A percentile compares a stretch with the other conserved stretches of the same genome.
phyloP scores from a whole-genome alignment of 92 coral and sea anemone species.

The Porites rus region DNA sequence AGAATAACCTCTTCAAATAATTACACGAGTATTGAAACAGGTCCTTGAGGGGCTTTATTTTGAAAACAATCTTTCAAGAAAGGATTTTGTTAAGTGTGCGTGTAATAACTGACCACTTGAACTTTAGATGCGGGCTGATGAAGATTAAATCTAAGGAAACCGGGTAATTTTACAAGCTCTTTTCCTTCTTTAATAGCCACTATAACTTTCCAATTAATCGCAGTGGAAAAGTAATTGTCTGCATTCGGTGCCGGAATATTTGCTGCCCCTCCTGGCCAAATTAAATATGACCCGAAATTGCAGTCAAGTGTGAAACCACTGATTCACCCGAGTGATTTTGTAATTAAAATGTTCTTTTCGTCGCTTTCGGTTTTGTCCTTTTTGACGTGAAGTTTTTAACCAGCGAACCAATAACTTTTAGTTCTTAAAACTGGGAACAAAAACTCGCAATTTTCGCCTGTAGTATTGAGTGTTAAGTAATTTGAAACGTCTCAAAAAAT shows the following conservation, averaged over 20 bases:
- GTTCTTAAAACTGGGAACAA: not conserved
- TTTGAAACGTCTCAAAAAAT: slow-evolving; percentile 10
- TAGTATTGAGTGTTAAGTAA: not conserved
- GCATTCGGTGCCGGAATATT: slow-evolving; percentile 25
- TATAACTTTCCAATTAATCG: slow-evolving; percentile 16
- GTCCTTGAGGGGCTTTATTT: slow-evolving; percentile 30
- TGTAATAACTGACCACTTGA: slow-evolving; percentile 19
- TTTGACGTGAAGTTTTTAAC: not conserved
- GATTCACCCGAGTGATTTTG: slow-evolving; percentile 43
- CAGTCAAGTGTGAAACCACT: slow-evolving; percentile 30
- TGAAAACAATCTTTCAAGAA: slow-evolving; percentile 35
- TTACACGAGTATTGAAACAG: slow-evolving; percentile 20
- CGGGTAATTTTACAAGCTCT: not conserved
- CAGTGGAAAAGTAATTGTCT: slow-evolving; percentile 17
- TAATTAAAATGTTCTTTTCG: slow-evolving; percentile 37
- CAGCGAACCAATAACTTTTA: not conserved
- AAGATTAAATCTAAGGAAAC: not conserved
- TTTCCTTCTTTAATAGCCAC: slow-evolving; percentile 9
- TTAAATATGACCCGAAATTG: slow-evolving; percentile 43
- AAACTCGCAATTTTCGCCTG: not conserved
- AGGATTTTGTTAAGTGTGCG: slow-evolving; percentile 43
- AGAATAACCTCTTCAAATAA: slow-evolving; percentile 32
- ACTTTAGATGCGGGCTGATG: not conserved
- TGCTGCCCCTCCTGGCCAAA: slow-evolving; percentile 43
- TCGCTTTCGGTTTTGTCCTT: not conserved